Evolutionary conservation across 2,888 invertebrate species (phyloP).

Genomic region (Priocnemis perturbator): DNA sequence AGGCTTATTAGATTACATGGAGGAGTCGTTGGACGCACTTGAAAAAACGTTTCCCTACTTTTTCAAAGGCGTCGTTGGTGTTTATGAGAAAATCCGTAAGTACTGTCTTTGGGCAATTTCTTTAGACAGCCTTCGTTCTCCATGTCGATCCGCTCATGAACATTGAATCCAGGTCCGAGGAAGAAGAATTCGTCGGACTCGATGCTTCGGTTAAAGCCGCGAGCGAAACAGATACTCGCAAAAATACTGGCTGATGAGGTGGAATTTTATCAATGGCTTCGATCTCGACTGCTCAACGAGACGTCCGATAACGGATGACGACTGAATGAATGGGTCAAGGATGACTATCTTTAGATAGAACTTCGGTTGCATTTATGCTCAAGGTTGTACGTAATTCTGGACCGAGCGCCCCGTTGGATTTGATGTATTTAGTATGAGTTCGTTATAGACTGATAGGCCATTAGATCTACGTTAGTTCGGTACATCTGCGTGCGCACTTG

Average conservation of each 20-base stretch:
- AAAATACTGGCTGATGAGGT: conserved; percentile 76
- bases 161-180: conserved; percentile 68
- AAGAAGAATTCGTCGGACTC: conserved; percentile 56
- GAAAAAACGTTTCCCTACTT: conserved; percentile 78
- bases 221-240: conserved; percentile 55
- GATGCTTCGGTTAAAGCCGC: conserved; percentile 37
- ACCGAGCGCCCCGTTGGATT: too few relatives aligned
- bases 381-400: too few relatives aligned
- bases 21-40: conserved; percentile 77
- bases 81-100: conserved; percentile 77
- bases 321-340: neutral
- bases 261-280: conserved; percentile 79
- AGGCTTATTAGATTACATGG: conserved; percentile 79
- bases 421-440: too few relatives aligned
- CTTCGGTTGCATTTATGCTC: too few relatives aligned
- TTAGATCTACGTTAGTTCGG: too few relatives aligned
- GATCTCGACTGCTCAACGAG: conserved; percentile 74
- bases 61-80: conserved; percentile 77
- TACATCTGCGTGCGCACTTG: too few relatives aligned
- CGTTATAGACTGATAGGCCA: too few relatives aligned
- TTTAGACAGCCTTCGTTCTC: neutral
- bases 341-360: too few relatives aligned
- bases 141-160: conserved; percentile 9
- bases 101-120: conserved; percentile 34
- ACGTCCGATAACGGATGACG: conserved; percentile 56